phyloP scores from a whole-genome alignment of 2,797 vertebrate species.

The Bucorvus abyssinicus region DNA sequence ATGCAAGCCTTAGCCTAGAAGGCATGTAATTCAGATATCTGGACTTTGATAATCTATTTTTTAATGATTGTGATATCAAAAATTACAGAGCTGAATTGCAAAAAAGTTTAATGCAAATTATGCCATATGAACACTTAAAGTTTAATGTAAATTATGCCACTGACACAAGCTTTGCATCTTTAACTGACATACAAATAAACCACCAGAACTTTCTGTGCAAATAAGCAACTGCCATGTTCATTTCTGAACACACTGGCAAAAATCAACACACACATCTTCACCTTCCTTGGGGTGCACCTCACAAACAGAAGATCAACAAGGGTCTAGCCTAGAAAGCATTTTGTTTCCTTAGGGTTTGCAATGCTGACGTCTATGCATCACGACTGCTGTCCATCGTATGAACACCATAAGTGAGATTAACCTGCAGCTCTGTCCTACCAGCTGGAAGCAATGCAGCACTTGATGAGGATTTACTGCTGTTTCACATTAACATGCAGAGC shows the following conservation, averaged over 20 bases:
- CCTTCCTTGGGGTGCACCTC: not conserved
- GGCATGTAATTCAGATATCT: not conserved
- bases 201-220: not conserved
- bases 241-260: not conserved
- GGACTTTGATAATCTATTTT: not conserved
- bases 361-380: fast-evolving
- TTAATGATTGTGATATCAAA: not conserved
- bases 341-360: not conserved
- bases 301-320: not conserved
- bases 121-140: not conserved
- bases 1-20: not conserved
- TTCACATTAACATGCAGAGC: not conserved
- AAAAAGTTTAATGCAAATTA: not conserved
- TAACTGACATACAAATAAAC: not conserved
- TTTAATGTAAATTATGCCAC: not conserved
- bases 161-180: not conserved
- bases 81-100: not conserved
- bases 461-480: not conserved
- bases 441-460: not conserved
- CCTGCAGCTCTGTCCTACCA: not conserved
- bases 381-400: fast-evolving
- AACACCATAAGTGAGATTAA: not conserved
- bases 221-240: not conserved
- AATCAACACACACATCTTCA: not conserved
- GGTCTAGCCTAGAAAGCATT: not conserved